phyloP scores from a whole-genome alignment of 1,140 invertebrate species.

The Cotesia chilonis region DNA sequence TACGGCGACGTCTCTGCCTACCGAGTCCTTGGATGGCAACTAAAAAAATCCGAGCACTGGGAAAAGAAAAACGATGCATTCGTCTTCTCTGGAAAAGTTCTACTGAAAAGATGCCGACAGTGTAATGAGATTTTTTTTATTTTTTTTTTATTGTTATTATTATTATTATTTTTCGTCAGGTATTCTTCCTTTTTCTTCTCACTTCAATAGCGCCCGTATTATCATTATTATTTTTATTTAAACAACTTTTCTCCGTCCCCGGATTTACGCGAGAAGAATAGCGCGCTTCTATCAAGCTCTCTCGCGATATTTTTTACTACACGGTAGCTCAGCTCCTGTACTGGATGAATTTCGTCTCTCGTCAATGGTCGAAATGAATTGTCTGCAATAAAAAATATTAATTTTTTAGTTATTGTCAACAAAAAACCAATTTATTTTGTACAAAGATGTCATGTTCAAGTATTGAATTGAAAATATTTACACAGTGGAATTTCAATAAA shows the following conservation, averaged over 20 bases:
- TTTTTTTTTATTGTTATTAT: neutral
- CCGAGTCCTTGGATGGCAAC: neutral
- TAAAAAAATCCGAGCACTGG: conserved; percentile 10
- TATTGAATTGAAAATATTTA: too few relatives aligned
- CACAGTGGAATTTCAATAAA: too few relatives aligned
- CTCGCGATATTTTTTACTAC: neutral
- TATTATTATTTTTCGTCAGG: neutral
- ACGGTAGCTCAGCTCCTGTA: too few relatives aligned
- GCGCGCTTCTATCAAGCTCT: neutral
- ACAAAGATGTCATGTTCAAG: too few relatives aligned
- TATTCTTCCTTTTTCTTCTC: conserved; percentile 1
- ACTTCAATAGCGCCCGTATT: conserved; percentile 15
- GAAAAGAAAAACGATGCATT: conserved; percentile 28
- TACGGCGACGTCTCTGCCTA: conserved; percentile 18
- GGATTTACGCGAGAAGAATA: too few relatives aligned
- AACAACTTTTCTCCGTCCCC: neutral
- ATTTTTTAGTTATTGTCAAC: too few relatives aligned
- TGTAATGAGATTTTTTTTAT: conserved; percentile 26
- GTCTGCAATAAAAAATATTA: too few relatives aligned
- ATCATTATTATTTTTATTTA: neutral
- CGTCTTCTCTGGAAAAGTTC: conserved; percentile 11
- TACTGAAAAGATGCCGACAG: conserved; percentile 16
- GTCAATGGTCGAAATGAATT: too few relatives aligned
- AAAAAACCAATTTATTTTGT: too few relatives aligned
- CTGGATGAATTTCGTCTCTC: too few relatives aligned